phyloP scores from a whole-genome alignment of 2,797 vertebrate species.

The Pangasius larnaudii region DNA sequence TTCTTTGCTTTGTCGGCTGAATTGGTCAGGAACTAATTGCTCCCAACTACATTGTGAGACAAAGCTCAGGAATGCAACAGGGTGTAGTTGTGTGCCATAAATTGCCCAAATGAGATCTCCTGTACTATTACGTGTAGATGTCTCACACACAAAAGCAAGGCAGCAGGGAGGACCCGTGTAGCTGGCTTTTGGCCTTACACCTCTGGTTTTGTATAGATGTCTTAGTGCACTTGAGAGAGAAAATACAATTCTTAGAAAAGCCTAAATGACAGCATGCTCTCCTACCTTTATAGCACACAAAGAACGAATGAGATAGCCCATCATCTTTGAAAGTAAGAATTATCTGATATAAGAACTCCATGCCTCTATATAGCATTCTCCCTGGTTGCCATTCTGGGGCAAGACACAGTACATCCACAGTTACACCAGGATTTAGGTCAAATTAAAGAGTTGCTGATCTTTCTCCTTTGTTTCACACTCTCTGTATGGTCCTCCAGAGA shows the following conservation, averaged over 20 bases:
- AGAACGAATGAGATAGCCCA: constrained; percentile 20
- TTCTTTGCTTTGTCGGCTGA: constrained; percentile 11
- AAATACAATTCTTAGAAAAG: constrained; percentile 11
- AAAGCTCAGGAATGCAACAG: constrained; percentile 1
- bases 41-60: constrained; percentile 8
- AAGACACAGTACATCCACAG: not conserved
- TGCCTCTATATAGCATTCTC: not conserved
- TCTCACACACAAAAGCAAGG: not conserved
- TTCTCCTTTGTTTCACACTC: constrained; percentile 14
- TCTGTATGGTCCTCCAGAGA: constrained; percentile 31
- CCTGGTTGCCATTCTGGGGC: constrained; percentile 8
- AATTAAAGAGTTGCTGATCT: constrained; percentile 45
- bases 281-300: constrained; percentile 27
- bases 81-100: not conserved
- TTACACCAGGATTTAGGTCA: constrained; percentile 17
- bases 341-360: constrained; percentile 30
- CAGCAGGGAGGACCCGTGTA: not conserved
- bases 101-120: not conserved
- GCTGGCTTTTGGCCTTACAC: not conserved
- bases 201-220: not conserved
- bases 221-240: constrained; percentile 1
- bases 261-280: constrained; percentile 18
- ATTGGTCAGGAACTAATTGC: constrained; percentile 5
- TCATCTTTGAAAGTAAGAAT: constrained; percentile 23
- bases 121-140: constrained; percentile 12